Conservation (phyloP, 2,113 vertebrate genomes). For the Callopanchax toddi region DNA sequence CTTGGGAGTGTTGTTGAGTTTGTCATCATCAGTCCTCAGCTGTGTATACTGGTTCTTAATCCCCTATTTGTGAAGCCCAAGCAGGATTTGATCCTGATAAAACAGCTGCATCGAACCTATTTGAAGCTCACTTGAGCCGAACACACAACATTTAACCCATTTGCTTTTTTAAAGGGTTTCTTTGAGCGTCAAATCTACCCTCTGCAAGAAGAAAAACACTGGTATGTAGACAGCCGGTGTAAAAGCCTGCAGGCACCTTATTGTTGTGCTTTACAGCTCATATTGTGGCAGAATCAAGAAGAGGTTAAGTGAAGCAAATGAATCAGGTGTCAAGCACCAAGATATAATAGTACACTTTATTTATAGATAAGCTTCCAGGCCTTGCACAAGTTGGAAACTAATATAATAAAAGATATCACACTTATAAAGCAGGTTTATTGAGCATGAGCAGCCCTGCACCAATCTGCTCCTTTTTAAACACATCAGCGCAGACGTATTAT, state of each 20-base stretch:
- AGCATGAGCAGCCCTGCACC: background rate
- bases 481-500: background rate
- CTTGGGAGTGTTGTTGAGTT: no score
- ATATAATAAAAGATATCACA: background rate
- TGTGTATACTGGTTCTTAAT: background rate
- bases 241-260: slow-evolving; percentile 43
- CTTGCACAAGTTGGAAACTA: background rate
- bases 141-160: slow-evolving; percentile 46
- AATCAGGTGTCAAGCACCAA: slow-evolving; percentile 15
- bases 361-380: background rate
- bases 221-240: background rate
- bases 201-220: background rate
- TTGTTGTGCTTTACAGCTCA: slow-evolving; percentile 24
- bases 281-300: slow-evolving; percentile 11
- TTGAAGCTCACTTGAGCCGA: slow-evolving; percentile 71
- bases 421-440: background rate
- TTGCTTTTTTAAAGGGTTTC: slow-evolving; percentile 3
- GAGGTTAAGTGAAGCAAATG: slow-evolving; percentile 10
- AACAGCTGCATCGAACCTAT: slow-evolving; percentile 11
- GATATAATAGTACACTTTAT: no score
- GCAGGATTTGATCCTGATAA: slow-evolving; percentile 10
- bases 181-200: background rate
- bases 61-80: no score
- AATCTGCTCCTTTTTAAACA: no score
- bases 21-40: background rate